A percentile compares a stretch with the other conserved stretches of the same genome.
phyloP scores from a whole-genome alignment of 2,888 invertebrate genomes.

The Nowickia ferox region DNA sequence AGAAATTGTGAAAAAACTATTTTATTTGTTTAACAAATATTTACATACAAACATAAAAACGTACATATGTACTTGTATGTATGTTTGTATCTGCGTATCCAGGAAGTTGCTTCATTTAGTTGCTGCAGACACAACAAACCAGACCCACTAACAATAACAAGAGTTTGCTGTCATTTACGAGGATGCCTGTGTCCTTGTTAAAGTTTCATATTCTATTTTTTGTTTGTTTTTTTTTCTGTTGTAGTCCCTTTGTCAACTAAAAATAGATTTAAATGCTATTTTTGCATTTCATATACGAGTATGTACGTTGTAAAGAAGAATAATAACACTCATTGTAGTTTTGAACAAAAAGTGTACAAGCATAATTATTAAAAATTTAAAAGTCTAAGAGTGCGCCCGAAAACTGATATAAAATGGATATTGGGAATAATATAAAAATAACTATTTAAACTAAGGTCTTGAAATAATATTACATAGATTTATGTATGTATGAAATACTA shows the following conservation, averaged over 20 bases:
- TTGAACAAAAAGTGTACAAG: not conserved
- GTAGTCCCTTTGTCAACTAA: slow-evolving; percentile 27
- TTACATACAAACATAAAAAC: not conserved
- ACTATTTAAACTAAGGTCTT: too few relatives aligned
- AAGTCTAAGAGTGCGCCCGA: not conserved
- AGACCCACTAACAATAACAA: slow-evolving; percentile 13
- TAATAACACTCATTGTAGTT: not conserved
- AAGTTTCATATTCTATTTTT: slow-evolving; percentile 15
- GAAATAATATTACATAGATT: too few relatives aligned
- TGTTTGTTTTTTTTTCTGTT: not conserved
- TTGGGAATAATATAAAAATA: too few relatives aligned
- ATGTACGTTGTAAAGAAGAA: slow-evolving; percentile 7
- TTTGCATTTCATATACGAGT: slow-evolving; percentile 8
- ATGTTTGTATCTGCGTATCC: not conserved
- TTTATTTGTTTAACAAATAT: not conserved
- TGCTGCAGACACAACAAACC: slow-evolving; percentile 24
- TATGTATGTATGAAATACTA: too few relatives aligned
- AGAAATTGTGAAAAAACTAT: not conserved
- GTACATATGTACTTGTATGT: not conserved
- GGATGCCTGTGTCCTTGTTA: slow-evolving; percentile 51
- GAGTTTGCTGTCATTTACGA: slow-evolving; percentile 30
- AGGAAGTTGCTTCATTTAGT: slow-evolving; percentile 42
- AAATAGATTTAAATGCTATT: slow-evolving; percentile 50
- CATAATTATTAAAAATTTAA: slow-evolving; percentile 23
- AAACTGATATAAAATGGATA: not conserved